Evolutionary conservation across 2,113 vertebrate species (phyloP), one percentile per base, ranked within the genome.

Genomic region (Hipposideros armiger): DNA sequence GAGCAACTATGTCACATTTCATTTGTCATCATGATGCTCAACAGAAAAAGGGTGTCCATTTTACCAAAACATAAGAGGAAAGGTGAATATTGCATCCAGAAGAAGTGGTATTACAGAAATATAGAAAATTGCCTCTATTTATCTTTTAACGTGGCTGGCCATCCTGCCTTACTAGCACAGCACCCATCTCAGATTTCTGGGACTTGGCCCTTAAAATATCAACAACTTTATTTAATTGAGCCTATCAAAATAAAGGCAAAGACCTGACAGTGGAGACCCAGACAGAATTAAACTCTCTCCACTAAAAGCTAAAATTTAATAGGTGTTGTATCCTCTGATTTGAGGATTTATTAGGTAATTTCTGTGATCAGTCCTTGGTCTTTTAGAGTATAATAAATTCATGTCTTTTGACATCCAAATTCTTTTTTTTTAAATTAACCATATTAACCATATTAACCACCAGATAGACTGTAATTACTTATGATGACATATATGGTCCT

Each of bases 201-300:
- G 10, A 81, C 4, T n/a, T 36, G 40, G 0, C 1, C 7, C 56
- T 89, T 92, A 56, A 88, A 47, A 73, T 50, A 95, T n/a, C 45
- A 90, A 17, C 73, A 40, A 11, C 7, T 72, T 89, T 58, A 50
- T 36, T 42, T 77, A 85, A 47, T 1, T n/a, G 24, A 56, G 7
- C 78, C 47, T 78, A 28, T 64, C 26, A 93, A 97, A 95, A 95
- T 87, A 90, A 89, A 95, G 7, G 30, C 24, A 32, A 80, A 16
- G n/a, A 20, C 9, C 42, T 32, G 22, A 72, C 22, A 69, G 36
- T n/a, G 4, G 14, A 60, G 56, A 58, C 15, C 16, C 17, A 66
- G 1, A 4, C 17, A 66, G 1, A 4, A 66, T 66, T 66, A 80
- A 78, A 1, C 1, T n/a, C 14, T 92, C 20, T 50, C 60, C 2